phyloP scores from a whole-genome alignment of 2,888 invertebrate species.

The Lasioglossum vierecki region DNA sequence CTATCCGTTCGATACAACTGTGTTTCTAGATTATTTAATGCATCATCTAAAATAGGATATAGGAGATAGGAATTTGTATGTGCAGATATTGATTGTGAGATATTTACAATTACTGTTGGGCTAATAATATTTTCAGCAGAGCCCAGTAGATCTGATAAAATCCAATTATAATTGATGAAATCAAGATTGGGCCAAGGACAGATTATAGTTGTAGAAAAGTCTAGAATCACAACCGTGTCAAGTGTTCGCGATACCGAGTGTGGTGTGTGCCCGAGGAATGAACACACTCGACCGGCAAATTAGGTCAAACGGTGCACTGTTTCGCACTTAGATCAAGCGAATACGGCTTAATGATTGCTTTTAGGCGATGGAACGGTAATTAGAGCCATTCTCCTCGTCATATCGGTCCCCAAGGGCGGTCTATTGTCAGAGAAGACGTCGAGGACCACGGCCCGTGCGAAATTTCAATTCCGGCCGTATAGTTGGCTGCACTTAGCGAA shows the following conservation, averaged over 20 bases:
- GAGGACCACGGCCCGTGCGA: slow-evolving; percentile 41
- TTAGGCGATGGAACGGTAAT: slow-evolving; percentile 60
- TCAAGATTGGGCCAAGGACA: neutral
- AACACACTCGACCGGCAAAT: slow-evolving; percentile 31
- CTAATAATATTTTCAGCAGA: too few species aligned
- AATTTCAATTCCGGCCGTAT: slow-evolving; percentile 49
- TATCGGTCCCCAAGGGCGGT: slow-evolving; percentile 35
- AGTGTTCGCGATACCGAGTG: slow-evolving; percentile 8
- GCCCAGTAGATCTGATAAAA: neutral
- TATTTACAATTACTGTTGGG: too few species aligned
- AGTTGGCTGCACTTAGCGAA: slow-evolving; percentile 63
- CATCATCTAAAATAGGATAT: too few species aligned
- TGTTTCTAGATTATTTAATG: too few species aligned
- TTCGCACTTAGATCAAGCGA: slow-evolving; percentile 51
- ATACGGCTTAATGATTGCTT: slow-evolving; percentile 51
- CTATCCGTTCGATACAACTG: too few species aligned
- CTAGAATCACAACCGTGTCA: neutral
- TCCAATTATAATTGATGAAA: neutral
- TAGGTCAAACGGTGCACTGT: slow-evolving; percentile 46
- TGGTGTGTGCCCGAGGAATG: slow-evolving; percentile 6
- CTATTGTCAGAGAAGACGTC: slow-evolving; percentile 56
- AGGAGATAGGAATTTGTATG: too few species aligned
- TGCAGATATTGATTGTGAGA: too few species aligned
- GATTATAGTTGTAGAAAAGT: neutral
- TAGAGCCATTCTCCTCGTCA: slow-evolving; percentile 55